Evolutionary conservation across 64 coral and sea anemone species (phyloP), one percentile per base, ranked within the genome.

Genomic region (Platygyra sinensis): DNA sequence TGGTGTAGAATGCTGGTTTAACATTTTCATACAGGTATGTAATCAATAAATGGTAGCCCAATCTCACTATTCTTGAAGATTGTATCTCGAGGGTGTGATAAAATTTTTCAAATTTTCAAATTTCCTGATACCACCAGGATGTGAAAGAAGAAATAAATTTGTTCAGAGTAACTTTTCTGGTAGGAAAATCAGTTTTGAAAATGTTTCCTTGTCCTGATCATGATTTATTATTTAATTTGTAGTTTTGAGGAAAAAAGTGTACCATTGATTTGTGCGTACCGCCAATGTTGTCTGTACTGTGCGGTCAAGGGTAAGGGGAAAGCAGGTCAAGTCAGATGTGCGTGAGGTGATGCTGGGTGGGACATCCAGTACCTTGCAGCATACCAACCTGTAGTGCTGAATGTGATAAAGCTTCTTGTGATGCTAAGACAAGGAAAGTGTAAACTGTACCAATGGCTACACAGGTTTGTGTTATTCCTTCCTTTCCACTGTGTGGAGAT

Each of bases 161-260:
- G 10, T 15, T 57, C 54, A 57, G 11, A 15, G 15, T 57, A 16
- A 57, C 54, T 57, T 15, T 7, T 57, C n/a, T 57, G 15, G 3
- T 16, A 57, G 2, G 15, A 14, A 14, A 16, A 57, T 10, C n/a
- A 57, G 54, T 57, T 57, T 12, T 57, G 10, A 57, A 57, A 57
- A 15, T 57, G 54, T 57, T 57, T 57, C 54, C 54, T 57, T 57
- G 1, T 57, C 54, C 14, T 16, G 15, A 57, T 57, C 54, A 57
- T 57, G 3, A n/a, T 69, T n/a, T 69, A 0, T 69, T 69, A 28
- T 25, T 69, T 69, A 24, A 69, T 27, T 72, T 91, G 10, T 85
- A 98, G 95, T 84, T 73, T 93, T 79, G 77, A 78, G 74, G n/a
- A n/a, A 78, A 91, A 15, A 72, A 94, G 29, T 98, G 96, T 76